Base-by-base conservation (phyloP, 2,113 vertebrate genomes). In the Puntigrus tetrazona region DNA sequence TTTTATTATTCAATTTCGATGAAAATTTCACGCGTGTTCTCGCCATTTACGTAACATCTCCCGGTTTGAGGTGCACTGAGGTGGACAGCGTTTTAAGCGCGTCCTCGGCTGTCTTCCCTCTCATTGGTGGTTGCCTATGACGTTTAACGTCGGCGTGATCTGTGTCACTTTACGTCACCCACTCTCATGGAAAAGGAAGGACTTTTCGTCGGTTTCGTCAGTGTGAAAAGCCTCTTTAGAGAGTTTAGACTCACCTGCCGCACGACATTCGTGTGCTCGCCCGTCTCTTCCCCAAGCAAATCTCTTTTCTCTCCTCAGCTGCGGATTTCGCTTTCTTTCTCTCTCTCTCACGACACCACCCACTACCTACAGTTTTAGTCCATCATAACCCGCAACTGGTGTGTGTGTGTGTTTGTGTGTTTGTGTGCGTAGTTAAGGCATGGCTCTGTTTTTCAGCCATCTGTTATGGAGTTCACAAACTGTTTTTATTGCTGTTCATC, bases 381-480 rank as follows among this genome's bases (percentile, higher is more conserved):
- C 55, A 61, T 27, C 36, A 61, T 78, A 59, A 78, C 76, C 55
- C 25, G 8, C 52, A 61, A 78, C 52, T 78, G 76, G 50, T 76
- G 74, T 55, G 74, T 76, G 25, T 50, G 5, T 75, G 1, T 76
- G 45, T 50, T 7, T 50, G n/a, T 55, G 13, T 57, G 16, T 43
- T 13, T 52, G 14, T 57, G 52, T 78, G 76, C 61, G 76, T 78
- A 10, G 52, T 78, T 78, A 61, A 61, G 25, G 76, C 76, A 78
- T 78, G 76, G 55, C 76, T 78, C 76, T 59, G 52, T 38, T 78
- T 78, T 78, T 78, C n/a, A 78, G 55, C 76, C 76, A 78, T 78
- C 76, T 78, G 76, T 61, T 78, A 61, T 61, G n/a, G 76, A 78
- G 52, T 78, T 61, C 36, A 75, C 52, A 72, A 59, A 73, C 36